Evolutionary conservation across 2,888 invertebrate genomes (phyloP).

Genomic region (Synergus umbraculus): DNA sequence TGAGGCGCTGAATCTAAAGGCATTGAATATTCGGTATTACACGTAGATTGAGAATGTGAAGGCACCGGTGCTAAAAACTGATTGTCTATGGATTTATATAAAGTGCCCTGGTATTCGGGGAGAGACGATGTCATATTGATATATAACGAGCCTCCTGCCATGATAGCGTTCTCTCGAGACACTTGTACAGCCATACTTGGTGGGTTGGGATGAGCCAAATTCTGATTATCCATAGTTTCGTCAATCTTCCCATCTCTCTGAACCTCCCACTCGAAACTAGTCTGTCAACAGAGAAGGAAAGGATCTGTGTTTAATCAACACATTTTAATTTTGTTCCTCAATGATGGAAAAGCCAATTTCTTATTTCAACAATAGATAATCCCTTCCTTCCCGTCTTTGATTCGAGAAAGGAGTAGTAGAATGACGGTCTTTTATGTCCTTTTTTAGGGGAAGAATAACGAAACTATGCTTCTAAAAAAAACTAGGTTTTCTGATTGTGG

Average conservation of each 20-base stretch:
- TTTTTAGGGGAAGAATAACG: conserved; percentile 62
- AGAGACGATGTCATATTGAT: conserved; percentile 63
- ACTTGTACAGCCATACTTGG: conserved; percentile 58
- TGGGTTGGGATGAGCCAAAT: conserved; percentile 64
- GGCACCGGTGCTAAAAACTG: conserved; percentile 44
- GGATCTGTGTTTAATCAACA: conserved; percentile 78
- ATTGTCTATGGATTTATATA: conserved; percentile 48
- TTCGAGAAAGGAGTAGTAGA: conserved; percentile 57
- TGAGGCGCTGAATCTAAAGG: conserved; percentile 48
- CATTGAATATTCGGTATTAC: conserved; percentile 38
- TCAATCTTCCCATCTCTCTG: conserved; percentile 77
- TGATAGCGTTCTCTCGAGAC: conserved; percentile 55
- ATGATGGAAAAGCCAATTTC: conserved; percentile 64
- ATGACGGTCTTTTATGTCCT: conserved; percentile 42
- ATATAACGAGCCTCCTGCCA: conserved; percentile 67
- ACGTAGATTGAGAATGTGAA: conserved; percentile 44
- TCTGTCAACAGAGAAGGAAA: conserved; percentile 86
- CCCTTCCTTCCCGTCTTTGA: conserved; percentile 79
- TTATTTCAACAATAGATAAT: conserved; percentile 66
- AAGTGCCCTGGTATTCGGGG: conserved; percentile 50
- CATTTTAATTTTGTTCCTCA: conserved; percentile 66
- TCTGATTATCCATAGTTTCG: conserved; percentile 72
- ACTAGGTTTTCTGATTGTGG: background rate
- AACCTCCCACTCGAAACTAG: conserved; percentile 78
- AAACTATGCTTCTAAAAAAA: conserved; percentile 56